Evolutionary conservation across 2,797 vertebrate genomes (phyloP), one percentile per base, ranked within the genome.

Genomic region (Sciaenops ocellatus): DNA sequence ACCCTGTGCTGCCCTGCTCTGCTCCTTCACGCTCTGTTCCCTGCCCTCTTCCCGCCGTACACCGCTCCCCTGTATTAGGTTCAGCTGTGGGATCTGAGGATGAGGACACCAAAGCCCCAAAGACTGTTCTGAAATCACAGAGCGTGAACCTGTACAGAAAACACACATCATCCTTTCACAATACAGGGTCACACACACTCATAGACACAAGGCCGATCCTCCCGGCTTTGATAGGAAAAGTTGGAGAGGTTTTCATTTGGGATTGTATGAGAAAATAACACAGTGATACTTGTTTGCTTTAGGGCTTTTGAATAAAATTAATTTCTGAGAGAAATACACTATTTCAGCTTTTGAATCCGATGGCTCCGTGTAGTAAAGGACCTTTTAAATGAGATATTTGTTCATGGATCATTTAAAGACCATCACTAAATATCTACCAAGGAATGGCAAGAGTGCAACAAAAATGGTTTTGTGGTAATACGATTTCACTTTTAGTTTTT

Each of bases 91-190:
- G 84, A 89, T 87, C 80, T 74, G 76, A 77, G 82, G 82, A 86
- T 83, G 88, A 89, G 88, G 87, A 89, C 82, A 81, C 76, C 73
- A 90, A 92, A 92, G 89, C 85, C 81, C 91, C 85, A 83, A 90
- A 90, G 87, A 87, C 87, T 84, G 78, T 69, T 87, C 82, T 72
- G 72, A 87, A 89, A 90, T 89, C 87, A 89, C 73, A 62, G 70
- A 90, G 87, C 74, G 56, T 90, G 87, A 90, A 87, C 87, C 78
- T 73, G 69, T 79, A 63, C 73, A 85, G 74, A 91, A 90, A 85
- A 87, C 80, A 84, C 77, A 86, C 84, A 80, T 79, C 73, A 73
- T 82, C 69, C 83, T 79, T 69, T 82, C 69, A 76, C 80, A 84
- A 79, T 75, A 42, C 82, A 84, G 56, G 26, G 30, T 71, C 71